Evolutionary conservation across 2,113 vertebrate species (phyloP), one percentile per base, ranked within the genome.

Genomic region (Panthera uncia): DNA sequence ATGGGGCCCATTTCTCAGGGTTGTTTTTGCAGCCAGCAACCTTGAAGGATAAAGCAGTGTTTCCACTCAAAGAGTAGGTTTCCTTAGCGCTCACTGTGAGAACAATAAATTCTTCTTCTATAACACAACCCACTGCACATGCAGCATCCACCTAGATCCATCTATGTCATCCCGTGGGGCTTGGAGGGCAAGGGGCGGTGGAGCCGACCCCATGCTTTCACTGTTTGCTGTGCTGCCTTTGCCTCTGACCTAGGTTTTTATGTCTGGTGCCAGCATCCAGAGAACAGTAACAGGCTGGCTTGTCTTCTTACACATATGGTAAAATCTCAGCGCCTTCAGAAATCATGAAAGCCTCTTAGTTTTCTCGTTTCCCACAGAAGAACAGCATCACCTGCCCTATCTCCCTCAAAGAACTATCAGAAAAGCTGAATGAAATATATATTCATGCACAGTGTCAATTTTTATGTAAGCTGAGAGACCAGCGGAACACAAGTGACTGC

Each of bases 301-400:
- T 50, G 25, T 68, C 52, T 83, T 29, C 31, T 74, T 76, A 41
- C 31, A 79, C 36, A 7, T 2, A 94, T 1, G 61, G 48, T 48
- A 74, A 97, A 96, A 92, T 55, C 69, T 81, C 45, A 83, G 74
- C 73, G 27, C 31, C 63, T 57, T 96, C 80, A 69, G 8, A 65
- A 2, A 29, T 91, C 57, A 73, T 73, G 11, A 85, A 0, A 92
- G n/a, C 74, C 21, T 83, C 86, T 79, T 81, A 55, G 18, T 81
- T 71, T 41, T 92, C 52, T 83, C 31, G 31, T 84, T 91, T 80
- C 63, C 48, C n/a, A 36, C 7, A 13, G 18, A 52, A 93, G 48
- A 94, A 82, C 9, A 69, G 33, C 9, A 74, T 21, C 68, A 41
- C 29, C 52, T 92, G 19, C 41, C 33, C 10, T 73, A 61, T 87